Base-by-base conservation (phyloP, 1,140 invertebrate genomes). In the Antheraea mylitta region DNA sequence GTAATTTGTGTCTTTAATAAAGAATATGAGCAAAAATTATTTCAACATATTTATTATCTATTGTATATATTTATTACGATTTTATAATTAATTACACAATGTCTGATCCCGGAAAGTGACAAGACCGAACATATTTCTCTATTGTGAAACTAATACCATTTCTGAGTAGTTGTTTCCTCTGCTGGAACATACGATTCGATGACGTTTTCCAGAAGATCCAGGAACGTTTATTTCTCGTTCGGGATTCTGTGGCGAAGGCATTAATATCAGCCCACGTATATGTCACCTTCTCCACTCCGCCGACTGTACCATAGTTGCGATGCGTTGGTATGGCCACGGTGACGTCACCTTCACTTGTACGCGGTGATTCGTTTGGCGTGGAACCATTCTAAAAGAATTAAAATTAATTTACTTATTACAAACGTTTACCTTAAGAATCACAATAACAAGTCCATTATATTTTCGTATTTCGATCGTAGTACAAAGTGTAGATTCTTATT, bases 211-310 rank as follows among this genome's bases (percentile, higher is more conserved):
- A 92, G 37, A 92, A 90, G 48, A 88, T 86, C 82, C 87, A 86
- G 73, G 85, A 79, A 11, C 81, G 71, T 66, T 76, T 81, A 19
- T 82, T 85, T 45, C 86, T 83, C 13, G 75, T 81, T 48, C 85
- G 82, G 72, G 90, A 81, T 79, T 93, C 82, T 61, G 90, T 83
- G 71, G 89, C 93, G 73, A 94, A 96, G 11, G 95, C 95, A 80
- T 95, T 95, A 62, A 96, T 89, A 69, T 95, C 94, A 37, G 93
- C 94, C 96, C 96, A 96, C 8, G 94, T 93, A 83, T 96, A 96
- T 4, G 94, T 95, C 42, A 95, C 92, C 68, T 93, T 93, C 80
- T 94, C 94, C 0, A 81, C 73, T 3, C 81, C 83, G 0, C 87
- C 87, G 62, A 89, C 87, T 16, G 87, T 78, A 0, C 90, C 90